Conservation (phyloP, 2,113 vertebrate species). For the Trogon melanurus region DNA sequence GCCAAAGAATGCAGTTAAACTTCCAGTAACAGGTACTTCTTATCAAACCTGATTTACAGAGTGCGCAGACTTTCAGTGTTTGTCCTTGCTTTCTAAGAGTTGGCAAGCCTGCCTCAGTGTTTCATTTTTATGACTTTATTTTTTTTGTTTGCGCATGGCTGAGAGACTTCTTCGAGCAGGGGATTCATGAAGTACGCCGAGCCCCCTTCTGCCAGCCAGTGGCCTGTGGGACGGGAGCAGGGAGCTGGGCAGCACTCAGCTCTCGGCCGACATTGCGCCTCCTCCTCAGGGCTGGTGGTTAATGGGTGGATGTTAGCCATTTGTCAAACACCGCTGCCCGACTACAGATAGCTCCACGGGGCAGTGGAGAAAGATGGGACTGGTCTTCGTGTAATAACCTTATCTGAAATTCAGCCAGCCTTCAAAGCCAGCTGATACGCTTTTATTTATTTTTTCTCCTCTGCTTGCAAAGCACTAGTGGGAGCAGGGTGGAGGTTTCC, state of each 20-base stretch:
- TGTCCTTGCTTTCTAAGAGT: background rate
- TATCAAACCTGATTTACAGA: slow-evolving; percentile 21
- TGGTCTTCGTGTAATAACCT: background rate
- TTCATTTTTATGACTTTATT: background rate
- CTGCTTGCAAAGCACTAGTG: background rate
- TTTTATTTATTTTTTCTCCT: background rate
- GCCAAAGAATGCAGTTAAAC: slow-evolving; percentile 17
- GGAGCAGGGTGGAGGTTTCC: background rate
- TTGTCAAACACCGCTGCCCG: background rate
- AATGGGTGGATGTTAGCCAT: background rate
- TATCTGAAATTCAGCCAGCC: background rate
- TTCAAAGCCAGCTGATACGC: background rate
- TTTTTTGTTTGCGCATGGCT: background rate
- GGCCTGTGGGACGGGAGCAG: background rate
- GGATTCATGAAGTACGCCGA: background rate
- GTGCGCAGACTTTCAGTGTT: background rate
- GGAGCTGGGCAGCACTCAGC: background rate
- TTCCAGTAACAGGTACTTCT: background rate
- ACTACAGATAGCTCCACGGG: background rate
- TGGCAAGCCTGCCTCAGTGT: background rate
- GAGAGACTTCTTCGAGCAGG: background rate
- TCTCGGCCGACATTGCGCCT: background rate
- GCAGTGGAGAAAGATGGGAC: background rate
- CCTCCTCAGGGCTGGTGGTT: background rate
- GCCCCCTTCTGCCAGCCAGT: background rate